phyloP scores from a whole-genome alignment of 2,113 vertebrate genomes.

The Baryphthengus martii region DNA sequence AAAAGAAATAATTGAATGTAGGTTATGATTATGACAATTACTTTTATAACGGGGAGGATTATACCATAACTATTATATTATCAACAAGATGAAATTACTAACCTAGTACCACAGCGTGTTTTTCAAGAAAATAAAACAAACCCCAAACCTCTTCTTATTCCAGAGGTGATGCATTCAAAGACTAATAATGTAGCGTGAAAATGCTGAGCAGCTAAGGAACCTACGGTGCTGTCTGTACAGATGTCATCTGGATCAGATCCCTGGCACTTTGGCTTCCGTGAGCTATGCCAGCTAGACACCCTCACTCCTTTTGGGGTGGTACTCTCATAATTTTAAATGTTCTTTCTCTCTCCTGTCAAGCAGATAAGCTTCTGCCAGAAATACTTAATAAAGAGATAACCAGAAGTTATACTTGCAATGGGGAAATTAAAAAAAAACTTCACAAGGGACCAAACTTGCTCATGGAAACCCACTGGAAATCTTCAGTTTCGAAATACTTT shows the following conservation, averaged over 20 bases:
- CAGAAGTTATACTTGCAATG: background rate
- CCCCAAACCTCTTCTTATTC: background rate
- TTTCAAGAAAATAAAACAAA: slow-evolving; percentile 22
- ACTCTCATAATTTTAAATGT: background rate
- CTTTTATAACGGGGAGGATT: background rate
- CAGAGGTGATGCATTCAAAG: background rate
- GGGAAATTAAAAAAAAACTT: background rate
- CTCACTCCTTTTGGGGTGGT: background rate
- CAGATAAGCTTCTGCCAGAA: background rate
- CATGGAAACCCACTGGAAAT: background rate
- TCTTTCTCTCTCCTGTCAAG: background rate
- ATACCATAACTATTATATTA: background rate
- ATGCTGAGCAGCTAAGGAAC: background rate
- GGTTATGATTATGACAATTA: slow-evolving; percentile 1
- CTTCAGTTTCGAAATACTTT: background rate
- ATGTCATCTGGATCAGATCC: background rate
- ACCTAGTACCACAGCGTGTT: background rate
- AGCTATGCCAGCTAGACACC: background rate
- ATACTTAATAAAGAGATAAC: background rate
- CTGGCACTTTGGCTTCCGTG: background rate
- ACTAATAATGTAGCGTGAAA: background rate
- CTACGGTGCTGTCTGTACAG: background rate
- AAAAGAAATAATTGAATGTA: background rate
- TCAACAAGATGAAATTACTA: slow-evolving; percentile 18
- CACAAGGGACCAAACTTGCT: background rate